Evolutionary conservation across 2,113 vertebrate genomes (phyloP).

Genomic region (Columba livia): DNA sequence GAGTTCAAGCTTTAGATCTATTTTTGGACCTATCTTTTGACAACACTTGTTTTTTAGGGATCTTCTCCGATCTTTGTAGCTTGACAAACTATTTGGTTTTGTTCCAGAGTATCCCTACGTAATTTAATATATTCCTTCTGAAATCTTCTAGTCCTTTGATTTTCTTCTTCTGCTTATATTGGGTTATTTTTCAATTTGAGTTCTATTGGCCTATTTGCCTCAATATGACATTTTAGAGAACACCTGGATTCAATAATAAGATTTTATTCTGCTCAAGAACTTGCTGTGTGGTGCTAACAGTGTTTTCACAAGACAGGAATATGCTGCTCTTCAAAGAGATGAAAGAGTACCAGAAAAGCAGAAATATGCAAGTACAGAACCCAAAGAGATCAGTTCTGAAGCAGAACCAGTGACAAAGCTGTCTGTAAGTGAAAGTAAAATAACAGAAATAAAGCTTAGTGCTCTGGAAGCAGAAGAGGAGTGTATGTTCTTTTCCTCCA

Average conservation of each 20-base stretch:
- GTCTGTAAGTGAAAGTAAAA: background rate
- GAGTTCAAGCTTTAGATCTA: background rate
- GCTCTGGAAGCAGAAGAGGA: background rate
- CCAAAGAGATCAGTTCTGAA: background rate
- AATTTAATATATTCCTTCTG: background rate
- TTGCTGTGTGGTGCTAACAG: background rate
- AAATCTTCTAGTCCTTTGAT: background rate
- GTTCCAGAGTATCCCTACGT: background rate
- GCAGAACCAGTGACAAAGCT: background rate
- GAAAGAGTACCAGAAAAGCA: background rate
- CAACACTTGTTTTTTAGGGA: background rate
- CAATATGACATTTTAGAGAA: background rate
- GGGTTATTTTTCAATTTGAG: background rate
- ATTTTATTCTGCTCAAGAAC: background rate
- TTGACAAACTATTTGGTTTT: background rate
- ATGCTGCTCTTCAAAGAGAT: background rate
- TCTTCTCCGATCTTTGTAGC: background rate
- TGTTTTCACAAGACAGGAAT: background rate
- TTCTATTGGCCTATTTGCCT: background rate
- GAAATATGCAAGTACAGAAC: background rate
- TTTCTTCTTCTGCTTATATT: background rate
- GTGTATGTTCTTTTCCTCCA: background rate
- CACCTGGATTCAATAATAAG: slow-evolving; percentile 36
- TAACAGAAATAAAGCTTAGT: background rate
- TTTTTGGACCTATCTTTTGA: background rate